phyloP scores from a whole-genome alignment of 2,113 vertebrate genomes.

The Camarhynchus parvulus region DNA sequence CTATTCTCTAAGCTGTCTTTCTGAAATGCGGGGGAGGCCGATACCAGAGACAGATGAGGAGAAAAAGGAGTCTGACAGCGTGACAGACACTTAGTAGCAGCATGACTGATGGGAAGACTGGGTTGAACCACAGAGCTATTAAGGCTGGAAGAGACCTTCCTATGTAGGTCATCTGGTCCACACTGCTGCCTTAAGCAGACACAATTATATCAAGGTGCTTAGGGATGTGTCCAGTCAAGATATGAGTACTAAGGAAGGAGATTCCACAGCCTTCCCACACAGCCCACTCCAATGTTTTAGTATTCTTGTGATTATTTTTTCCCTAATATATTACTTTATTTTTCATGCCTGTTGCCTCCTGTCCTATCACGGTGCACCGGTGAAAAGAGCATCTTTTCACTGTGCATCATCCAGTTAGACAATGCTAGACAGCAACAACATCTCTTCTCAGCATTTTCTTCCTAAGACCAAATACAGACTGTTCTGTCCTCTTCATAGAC shows the following conservation, averaged over 20 bases:
- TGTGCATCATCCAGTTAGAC: background rate
- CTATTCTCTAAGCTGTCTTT: background rate
- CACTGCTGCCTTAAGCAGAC: background rate
- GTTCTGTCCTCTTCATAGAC: background rate
- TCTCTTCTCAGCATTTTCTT: background rate
- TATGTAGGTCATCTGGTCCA: background rate
- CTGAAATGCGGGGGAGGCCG: background rate
- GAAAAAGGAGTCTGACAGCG: background rate
- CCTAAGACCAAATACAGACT: background rate
- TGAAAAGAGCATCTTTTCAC: background rate
- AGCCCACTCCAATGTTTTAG: background rate
- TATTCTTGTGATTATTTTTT: fast-evolving
- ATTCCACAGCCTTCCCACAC: background rate
- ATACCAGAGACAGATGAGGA: background rate
- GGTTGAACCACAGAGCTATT: background rate
- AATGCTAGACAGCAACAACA: background rate
- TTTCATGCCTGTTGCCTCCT: background rate
- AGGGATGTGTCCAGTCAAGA: background rate
- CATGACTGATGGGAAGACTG: background rate
- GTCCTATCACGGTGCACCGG: background rate
- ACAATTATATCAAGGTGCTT: background rate
- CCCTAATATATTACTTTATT: background rate
- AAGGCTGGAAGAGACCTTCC: background rate
- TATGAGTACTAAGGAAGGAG: background rate
- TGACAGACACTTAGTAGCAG: background rate